Percentiles rank a stretch among this genome's conserved stretches.
Evolutionary conservation across 1,140 invertebrate genomes (phyloP).

Genomic region (Cyrtorhinus lividipennis): DNA sequence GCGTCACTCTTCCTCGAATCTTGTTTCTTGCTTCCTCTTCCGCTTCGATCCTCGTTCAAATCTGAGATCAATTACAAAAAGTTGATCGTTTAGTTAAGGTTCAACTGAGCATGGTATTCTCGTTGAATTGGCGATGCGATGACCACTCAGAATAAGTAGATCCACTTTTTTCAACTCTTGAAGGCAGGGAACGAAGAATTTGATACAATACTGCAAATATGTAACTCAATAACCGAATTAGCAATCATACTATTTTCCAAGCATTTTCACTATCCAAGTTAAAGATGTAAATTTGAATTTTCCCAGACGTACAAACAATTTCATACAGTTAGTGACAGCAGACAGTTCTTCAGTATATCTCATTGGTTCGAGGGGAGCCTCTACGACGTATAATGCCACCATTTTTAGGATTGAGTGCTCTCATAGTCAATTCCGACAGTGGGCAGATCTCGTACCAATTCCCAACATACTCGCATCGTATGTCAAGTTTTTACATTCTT

Average conservation of each 20-base stretch:
- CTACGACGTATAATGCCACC: too few species aligned
- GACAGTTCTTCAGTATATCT: constrained; percentile 1
- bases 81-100: neutral
- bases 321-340: neutral
- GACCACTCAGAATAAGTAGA: too few species aligned
- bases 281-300: neutral
- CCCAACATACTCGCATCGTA: too few species aligned
- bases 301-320: neutral
- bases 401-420: too few species aligned
- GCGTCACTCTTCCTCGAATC: constrained; percentile 8
- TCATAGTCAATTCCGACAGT: too few species aligned
- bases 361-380: too few species aligned
- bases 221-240: neutral
- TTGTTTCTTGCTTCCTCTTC: constrained; percentile 12
- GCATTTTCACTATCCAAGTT: too few species aligned
- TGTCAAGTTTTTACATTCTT: too few species aligned
- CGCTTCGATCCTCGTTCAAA: constrained; percentile 12
- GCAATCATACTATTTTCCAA: neutral
- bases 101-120: neutral
- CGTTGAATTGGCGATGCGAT: neutral
- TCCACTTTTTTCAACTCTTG: too few species aligned
- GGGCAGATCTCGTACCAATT: too few species aligned
- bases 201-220: neutral
- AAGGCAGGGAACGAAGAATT: neutral
- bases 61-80: constrained; percentile 12